phyloP scores from a whole-genome alignment of 2,888 invertebrate species.

The Athrips mouffetella region DNA sequence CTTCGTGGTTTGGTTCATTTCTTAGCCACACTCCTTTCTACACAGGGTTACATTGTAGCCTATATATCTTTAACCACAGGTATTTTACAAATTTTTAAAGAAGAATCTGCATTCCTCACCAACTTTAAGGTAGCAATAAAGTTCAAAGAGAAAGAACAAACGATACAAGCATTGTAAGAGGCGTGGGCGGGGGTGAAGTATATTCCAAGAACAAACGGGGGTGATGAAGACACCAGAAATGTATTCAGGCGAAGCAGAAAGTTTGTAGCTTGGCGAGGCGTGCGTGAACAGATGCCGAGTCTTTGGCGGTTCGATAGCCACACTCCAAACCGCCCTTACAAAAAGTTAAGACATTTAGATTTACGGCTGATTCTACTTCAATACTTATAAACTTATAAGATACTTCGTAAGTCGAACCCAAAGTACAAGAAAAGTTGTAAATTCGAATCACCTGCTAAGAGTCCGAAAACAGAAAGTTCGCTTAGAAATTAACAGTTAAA shows the following conservation, averaged over 20 bases:
- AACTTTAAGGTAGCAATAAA: too few species aligned
- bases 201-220: not conserved
- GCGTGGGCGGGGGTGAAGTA: not conserved
- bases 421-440: not conserved
- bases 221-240: conserved; percentile 5
- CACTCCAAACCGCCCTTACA: not conserved
- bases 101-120: too few species aligned
- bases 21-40: too few species aligned
- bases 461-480: not conserved
- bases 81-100: too few species aligned
- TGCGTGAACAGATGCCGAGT: conserved; percentile 10
- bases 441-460: conserved; percentile 5
- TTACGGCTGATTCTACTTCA: conserved; percentile 1
- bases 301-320: conserved; percentile 5
- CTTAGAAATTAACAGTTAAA: not conserved
- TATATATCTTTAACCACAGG: too few species aligned
- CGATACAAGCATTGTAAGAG: conserved; percentile 2
- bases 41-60: too few species aligned
- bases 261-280: conserved; percentile 4
- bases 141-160: not conserved
- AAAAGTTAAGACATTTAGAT: conserved; percentile 1
- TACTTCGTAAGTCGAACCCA: not conserved
- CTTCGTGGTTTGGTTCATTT: too few species aligned
- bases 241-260: conserved; percentile 10
- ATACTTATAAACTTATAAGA: conserved; percentile 1